These are phyloP conservation scores for Xestobium rufovillosum DNA, from an alignment of 2,888 invertebrate species.

Conservation along the genomic window DNA sequence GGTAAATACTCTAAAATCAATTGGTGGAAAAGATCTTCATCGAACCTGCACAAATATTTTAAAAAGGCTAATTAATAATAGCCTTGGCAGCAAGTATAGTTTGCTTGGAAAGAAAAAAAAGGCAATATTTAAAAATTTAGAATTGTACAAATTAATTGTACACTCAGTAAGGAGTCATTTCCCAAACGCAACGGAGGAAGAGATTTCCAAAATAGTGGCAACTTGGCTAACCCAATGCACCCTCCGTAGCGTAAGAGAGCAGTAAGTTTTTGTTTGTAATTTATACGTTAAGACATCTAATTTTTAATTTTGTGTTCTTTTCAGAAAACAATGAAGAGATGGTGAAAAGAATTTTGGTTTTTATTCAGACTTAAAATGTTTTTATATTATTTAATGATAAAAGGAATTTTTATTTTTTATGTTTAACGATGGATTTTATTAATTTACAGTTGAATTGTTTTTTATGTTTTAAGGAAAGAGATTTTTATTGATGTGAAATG, in stretches of 20 bases:
- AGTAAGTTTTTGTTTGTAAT: not conserved
- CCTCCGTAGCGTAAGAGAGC: not conserved
- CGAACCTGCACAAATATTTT: too few relatives aligned
- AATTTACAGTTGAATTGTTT: too few relatives aligned
- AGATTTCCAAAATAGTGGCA: not conserved
- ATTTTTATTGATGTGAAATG: too few relatives aligned
- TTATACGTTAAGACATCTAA: too few relatives aligned
- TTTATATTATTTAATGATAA: not conserved
- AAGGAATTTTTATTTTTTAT: not conserved
- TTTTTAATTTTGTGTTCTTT: too few relatives aligned
- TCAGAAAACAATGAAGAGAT: not conserved
- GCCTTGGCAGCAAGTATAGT: too few relatives aligned
- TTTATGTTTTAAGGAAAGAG: too few relatives aligned
- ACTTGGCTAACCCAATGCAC: not conserved
- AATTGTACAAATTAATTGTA: slow-evolving; percentile 2
- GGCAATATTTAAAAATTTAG: slow-evolving; percentile 1
- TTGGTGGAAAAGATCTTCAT: too few relatives aligned
- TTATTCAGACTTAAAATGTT: not conserved
- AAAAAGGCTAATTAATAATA: too few relatives aligned
- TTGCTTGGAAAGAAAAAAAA: too few relatives aligned
- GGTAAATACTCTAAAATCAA: too few relatives aligned
- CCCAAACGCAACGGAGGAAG: slow-evolving; percentile 1
- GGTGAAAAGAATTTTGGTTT: not conserved
- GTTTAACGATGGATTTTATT: too few relatives aligned
- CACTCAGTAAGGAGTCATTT: not conserved